These are phyloP conservation scores for Cerastis leucographa DNA, from an alignment of 2,888 invertebrate genomes.

Conservation along the genomic window DNA sequence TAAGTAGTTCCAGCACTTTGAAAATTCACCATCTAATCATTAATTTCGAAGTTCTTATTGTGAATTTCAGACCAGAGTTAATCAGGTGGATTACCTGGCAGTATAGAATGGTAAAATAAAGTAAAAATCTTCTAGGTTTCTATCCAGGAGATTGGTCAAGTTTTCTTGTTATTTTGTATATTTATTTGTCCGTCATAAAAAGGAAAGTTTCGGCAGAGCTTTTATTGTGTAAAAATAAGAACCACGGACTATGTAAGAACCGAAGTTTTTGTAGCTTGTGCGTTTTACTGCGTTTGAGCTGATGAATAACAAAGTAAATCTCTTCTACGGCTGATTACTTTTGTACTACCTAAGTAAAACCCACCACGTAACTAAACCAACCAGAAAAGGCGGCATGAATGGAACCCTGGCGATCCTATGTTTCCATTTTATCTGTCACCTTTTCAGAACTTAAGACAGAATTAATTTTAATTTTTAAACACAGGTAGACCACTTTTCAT, in stretches of 20 bases:
- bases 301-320: slow-evolving; percentile 11
- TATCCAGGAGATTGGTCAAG: background rate
- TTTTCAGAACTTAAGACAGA: too few relatives aligned
- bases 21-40: too few relatives aligned
- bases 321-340: slow-evolving; percentile 10
- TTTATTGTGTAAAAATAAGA: slow-evolving; percentile 10
- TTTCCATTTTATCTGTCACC: too few relatives aligned
- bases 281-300: slow-evolving; percentile 12
- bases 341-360: too few relatives aligned
- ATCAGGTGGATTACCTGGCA: background rate
- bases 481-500: too few relatives aligned
- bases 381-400: too few relatives aligned
- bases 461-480: too few relatives aligned
- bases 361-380: too few relatives aligned
- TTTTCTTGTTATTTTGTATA: background rate
- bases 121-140: background rate
- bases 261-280: background rate
- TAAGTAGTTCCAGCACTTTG: too few relatives aligned
- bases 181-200: slow-evolving; percentile 12
- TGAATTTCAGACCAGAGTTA: too few relatives aligned
- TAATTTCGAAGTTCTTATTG: too few relatives aligned
- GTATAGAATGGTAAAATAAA: background rate
- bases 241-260: background rate
- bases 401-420: too few relatives aligned
- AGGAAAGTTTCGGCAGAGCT: background rate